phyloP scores from a whole-genome alignment of 2,113 vertebrate genomes.

The Oncorhynchus kisutch region DNA sequence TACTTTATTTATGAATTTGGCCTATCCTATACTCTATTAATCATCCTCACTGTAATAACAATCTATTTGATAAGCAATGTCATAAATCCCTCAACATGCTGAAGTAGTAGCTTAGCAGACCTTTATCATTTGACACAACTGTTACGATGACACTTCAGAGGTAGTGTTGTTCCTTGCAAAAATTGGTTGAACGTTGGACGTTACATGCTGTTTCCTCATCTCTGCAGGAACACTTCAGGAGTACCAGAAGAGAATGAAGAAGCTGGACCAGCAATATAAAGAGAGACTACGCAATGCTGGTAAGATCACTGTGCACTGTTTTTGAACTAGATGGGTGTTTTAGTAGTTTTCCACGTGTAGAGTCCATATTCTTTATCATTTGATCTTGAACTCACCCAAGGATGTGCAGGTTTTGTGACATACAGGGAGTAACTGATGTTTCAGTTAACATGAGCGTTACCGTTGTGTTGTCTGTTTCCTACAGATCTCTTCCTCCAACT shows the following conservation, averaged over 20 bases:
- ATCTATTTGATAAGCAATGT: no score
- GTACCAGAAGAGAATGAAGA: conserved; percentile 98
- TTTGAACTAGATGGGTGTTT: neutral
- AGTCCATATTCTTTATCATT: neutral
- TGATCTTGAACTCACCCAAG: neutral
- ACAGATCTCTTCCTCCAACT: conserved; percentile 96
- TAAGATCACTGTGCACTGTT: conserved; percentile 26
- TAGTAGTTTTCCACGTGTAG: neutral
- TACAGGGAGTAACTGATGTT: neutral
- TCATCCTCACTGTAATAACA: no score
- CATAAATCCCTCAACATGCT: neutral
- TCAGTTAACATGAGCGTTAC: neutral
- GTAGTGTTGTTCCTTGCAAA: neutral
- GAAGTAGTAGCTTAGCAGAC: neutral
- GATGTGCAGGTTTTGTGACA: conserved; percentile 4
- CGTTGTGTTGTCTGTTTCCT: conserved; percentile 49
- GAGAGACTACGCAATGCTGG: conserved; percentile 96
- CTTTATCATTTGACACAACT: neutral
- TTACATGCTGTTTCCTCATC: neutral
- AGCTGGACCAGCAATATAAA: conserved; percentile 96
- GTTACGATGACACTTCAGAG: neutral
- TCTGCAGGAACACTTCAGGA: conserved; percentile 90
- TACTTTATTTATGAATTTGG: no score
- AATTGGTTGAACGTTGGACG: neutral
- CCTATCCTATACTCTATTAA: no score